Evolutionary conservation across 2,113 vertebrate species (phyloP).

Genomic region (Xyrauchen texanus): DNA sequence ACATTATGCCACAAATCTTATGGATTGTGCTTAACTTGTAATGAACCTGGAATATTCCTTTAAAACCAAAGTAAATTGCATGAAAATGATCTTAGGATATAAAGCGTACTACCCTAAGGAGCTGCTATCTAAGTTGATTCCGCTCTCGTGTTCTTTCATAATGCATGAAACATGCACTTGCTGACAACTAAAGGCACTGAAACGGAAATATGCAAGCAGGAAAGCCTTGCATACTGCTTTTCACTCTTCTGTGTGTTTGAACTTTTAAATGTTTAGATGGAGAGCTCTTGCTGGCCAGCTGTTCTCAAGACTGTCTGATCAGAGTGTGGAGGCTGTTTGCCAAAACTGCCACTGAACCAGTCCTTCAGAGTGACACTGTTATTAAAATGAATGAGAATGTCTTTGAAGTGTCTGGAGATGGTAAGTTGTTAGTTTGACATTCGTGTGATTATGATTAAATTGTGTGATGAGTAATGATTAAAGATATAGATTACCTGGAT

Average conservation of each 20-base stretch:
- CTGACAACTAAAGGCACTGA: constrained; percentile 21
- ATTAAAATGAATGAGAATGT: constrained; percentile 89
- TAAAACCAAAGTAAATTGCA: no score
- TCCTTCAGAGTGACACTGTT: constrained; percentile 59
- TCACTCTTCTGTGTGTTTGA: constrained; percentile 7
- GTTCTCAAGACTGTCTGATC: constrained; percentile 93
- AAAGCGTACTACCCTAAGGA: no score
- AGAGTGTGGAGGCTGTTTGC: constrained; percentile 87
- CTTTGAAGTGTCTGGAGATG: constrained; percentile 78
- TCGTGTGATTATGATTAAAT: no score
- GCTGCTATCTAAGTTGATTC: background rate
- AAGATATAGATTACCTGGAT: no score
- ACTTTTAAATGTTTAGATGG: constrained; percentile 69
- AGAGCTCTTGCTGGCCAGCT: constrained; percentile 91
- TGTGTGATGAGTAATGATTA: no score
- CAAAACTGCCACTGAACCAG: constrained; percentile 71
- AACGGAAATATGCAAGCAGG: constrained; percentile 39
- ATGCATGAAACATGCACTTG: constrained; percentile 44
- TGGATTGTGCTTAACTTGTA: no score
- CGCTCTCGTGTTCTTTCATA: constrained; percentile 37
- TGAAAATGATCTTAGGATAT: no score
- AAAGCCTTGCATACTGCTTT: background rate
- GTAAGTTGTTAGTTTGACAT: constrained; percentile 64
- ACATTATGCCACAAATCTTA: no score
- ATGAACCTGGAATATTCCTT: no score